phyloP scores from a whole-genome alignment of 1,140 invertebrate genomes.

The Ptiloglossa arizonensis region DNA sequence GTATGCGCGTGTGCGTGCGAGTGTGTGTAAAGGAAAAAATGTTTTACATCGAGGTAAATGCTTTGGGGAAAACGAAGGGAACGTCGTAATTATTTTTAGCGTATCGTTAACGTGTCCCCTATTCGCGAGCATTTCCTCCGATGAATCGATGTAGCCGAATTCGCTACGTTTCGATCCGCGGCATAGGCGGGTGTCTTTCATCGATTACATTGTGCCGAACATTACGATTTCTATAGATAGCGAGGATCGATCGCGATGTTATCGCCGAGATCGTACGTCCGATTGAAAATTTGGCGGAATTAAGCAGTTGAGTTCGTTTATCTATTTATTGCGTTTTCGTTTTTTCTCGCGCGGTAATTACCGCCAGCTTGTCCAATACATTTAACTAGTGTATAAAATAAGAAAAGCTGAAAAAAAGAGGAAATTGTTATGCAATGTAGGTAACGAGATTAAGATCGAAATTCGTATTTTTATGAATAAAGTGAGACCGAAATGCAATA shows the following conservation, averaged over 20 bases:
- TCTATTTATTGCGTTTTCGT: conserved; percentile 59
- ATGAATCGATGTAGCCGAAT: conserved; percentile 27
- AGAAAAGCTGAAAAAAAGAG: conserved; percentile 17
- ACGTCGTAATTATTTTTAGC: conserved; percentile 20
- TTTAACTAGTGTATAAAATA: conserved; percentile 53
- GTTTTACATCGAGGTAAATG: conserved; percentile 14
- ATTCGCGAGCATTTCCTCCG: conserved; percentile 30
- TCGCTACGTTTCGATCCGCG: conserved; percentile 14
- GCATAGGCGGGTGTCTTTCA: conserved; percentile 31
- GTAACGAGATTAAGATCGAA: conserved; percentile 65
- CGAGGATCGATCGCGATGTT: conserved; percentile 3
- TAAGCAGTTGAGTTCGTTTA: conserved; percentile 40
- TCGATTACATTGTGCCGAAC: conserved; percentile 32
- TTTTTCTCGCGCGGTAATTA: conserved; percentile 20
- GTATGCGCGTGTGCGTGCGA: no score
- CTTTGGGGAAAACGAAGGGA: not conserved
- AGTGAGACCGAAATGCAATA: conserved; percentile 58
- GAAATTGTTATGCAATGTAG: conserved; percentile 69
- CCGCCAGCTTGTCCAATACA: conserved; percentile 45
- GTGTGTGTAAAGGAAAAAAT: no score
- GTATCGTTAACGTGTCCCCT: not conserved
- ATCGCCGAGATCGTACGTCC: conserved; percentile 14
- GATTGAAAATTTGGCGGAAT: conserved; percentile 24
- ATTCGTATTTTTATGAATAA: conserved; percentile 77
- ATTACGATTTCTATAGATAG: conserved; percentile 21